Evolutionary conservation across 1,140 invertebrate species (phyloP).

Genomic region (Drosophila bipectinata): DNA sequence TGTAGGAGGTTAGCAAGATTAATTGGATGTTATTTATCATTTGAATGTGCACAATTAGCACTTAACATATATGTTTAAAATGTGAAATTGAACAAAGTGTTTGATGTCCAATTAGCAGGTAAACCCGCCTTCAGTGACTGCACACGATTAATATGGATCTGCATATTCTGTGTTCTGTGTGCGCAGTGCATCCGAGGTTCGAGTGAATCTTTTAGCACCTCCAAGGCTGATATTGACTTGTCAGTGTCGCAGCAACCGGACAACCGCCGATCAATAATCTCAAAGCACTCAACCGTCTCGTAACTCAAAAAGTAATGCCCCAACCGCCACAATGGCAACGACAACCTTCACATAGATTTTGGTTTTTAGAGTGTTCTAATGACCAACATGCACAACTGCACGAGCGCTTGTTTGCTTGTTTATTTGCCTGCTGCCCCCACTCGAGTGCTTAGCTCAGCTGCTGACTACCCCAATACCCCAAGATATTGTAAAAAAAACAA

Average conservation of each 20-base stretch:
- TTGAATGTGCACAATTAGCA: conserved; percentile 48
- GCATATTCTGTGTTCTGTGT: conserved; percentile 4
- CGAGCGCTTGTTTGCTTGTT: conserved; percentile 21
- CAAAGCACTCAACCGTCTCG: conserved; percentile 38
- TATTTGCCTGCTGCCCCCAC: conserved; percentile 19
- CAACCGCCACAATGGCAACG: neutral
- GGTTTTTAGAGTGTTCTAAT: conserved; percentile 47
- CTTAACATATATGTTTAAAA: conserved; percentile 25
- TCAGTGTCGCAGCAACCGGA: conserved; percentile 22
- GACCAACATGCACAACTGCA: conserved; percentile 36
- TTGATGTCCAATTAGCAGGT: conserved; percentile 41
- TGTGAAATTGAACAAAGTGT: conserved; percentile 44
- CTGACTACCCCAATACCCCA: conserved; percentile 3
- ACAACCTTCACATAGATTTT: conserved; percentile 47
- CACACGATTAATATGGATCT: conserved; percentile 41
- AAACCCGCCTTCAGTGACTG: conserved; percentile 30
- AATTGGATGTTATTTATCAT: conserved; percentile 42
- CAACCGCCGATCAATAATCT: conserved; percentile 13
- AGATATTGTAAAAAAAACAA: neutral
- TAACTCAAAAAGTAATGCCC: conserved; percentile 46
- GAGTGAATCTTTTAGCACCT: conserved; percentile 40
- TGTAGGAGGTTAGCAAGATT: conserved; percentile 13
- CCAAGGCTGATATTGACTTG: conserved; percentile 18
- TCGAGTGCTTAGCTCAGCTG: neutral
- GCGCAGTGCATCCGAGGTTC: conserved; percentile 12